Evolutionary conservation across 1,140 invertebrate genomes (phyloP), one percentile per base, ranked within the genome.

Genomic region (Epicauta chinensis): DNA sequence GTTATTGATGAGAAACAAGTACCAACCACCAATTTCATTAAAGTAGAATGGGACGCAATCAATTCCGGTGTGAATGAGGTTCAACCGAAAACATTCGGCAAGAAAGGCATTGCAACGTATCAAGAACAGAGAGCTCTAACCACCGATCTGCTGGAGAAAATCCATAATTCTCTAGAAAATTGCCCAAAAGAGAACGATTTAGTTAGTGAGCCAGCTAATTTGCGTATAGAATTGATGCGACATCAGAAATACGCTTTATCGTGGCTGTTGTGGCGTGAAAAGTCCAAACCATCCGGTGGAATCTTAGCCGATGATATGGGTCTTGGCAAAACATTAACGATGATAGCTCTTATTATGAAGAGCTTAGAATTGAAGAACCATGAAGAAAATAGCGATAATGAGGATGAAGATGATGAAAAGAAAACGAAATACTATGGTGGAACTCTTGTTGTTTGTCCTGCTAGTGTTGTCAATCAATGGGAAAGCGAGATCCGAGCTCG

Each of bases 251-350:
- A 89, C 61, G 93, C 90, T 1, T 71, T 97, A 0, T 79, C 85
- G 9, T 98, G 94, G 93, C 72, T 97, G 45, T 53, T 79, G 0
- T 97, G 92, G 91, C 73, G 94, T 38, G 94, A 97, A 72, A 74
- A 74, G 16, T 23, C 23, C 7, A 23, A 23, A 23, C 52, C 65
- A 0, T 95, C 1, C 79, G 93, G 91, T 6, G 93, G 92, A 1
- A 83, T 91, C 32, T 70, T 87, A 34, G 55, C 46, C n/a, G 46
- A 40, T 75, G 93, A 97, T 67, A 97, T 97, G 93, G 91, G 91
- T 0, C 7, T 23, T 0, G 91, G 91, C 1, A 97, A 97, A 72
- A 97, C 94, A 0, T 69, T 97, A 3, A 92, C 89, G 0, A 93
- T 95, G 84, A 91, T 98, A 53, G 81, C 92, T 0, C 69, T 95